phyloP scores from a whole-genome alignment of 2,888 invertebrate genomes.

The Eupithecia subfuscata region DNA sequence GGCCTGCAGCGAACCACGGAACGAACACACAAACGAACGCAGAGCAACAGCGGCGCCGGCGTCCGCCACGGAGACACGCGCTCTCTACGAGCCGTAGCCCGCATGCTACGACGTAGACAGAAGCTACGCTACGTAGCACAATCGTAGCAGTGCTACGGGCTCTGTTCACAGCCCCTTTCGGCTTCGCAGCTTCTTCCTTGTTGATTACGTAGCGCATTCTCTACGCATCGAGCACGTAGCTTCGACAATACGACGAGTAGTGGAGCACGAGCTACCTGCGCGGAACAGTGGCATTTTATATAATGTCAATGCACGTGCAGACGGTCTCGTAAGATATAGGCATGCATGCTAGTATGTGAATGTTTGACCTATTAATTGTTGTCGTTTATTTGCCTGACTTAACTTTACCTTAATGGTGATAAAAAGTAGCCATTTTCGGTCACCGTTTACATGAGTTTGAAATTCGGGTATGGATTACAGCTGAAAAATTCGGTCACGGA shows the following conservation, averaged over 20 bases:
- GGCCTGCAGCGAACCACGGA: too few species aligned
- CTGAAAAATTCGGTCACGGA: too few species aligned
- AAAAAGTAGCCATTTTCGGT: too few species aligned
- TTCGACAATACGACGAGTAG: background rate
- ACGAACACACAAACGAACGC: too few species aligned
- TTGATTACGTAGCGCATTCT: background rate
- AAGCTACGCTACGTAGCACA: background rate
- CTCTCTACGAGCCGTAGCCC: background rate
- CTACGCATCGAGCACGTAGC: background rate
- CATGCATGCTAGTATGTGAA: too few species aligned
- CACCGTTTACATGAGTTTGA: too few species aligned
- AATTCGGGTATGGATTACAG: too few species aligned
- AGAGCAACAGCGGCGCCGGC: too few species aligned
- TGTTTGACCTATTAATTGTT: too few species aligned
- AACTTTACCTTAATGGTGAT: too few species aligned
- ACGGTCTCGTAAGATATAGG: background rate
- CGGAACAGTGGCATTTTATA: background rate
- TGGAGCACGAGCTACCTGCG: background rate
- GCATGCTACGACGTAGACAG: background rate
- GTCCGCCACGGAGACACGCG: background rate
- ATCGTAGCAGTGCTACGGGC: slow-evolving; percentile 1
- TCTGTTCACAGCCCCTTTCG: background rate
- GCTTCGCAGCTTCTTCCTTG: background rate
- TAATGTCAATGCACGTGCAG: background rate
- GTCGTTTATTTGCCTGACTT: too few species aligned